Base-by-base conservation (phyloP, 1,140 invertebrate species). In the Homarus americanus region DNA sequence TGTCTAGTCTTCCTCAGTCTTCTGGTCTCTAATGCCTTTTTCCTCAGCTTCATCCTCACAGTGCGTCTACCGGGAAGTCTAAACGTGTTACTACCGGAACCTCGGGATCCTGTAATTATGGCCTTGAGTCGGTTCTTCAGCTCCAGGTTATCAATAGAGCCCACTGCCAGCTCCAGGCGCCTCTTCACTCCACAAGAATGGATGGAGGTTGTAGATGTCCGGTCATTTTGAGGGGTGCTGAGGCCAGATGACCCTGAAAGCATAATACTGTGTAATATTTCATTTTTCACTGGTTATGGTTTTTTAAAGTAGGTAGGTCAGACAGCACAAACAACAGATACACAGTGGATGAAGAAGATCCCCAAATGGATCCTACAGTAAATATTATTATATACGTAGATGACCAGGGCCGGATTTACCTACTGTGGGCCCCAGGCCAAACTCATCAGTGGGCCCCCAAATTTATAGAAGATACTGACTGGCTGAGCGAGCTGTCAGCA, bases 71-170 rank as follows among this genome's bases (percentile, higher is more conserved):
- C 49, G 7, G 63, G 44, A 28, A 58, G 40, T 15, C 40, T 38
- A 32, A 53, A n/a, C 7, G 41, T 9, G 5, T 41, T 20, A 20
- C 49, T 41, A 10, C 36, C 32, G 0, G 69, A 24, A n/a, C 82
- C 53, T 9, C 38, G 38, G 7, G 88, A 41, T 40, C 78, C 82
- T 28, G 80, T 83, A 75, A 92, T 92, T 87, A 92, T 92, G 82
- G 87, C 91, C 28, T 89, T 92, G 38, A 92, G 63, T 1, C 91
- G 86, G 40, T 92, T 92, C 58, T 92, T 92, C 5, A 92, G 82
- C n/a, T 90, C 85, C 3, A 80, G 58, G 38, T 92, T 92, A 76
- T 92, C 87, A 12, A 92, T 90, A 41, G 91, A 92, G 3, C 85
- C 87, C 1, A 92, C 76, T 36, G 87, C 91, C 32, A 89, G 63